These are phyloP conservation scores for Epizoanthus fatuus DNA, from an alignment of 92 coral and sea anemone species.

Conservation along the genomic window DNA sequence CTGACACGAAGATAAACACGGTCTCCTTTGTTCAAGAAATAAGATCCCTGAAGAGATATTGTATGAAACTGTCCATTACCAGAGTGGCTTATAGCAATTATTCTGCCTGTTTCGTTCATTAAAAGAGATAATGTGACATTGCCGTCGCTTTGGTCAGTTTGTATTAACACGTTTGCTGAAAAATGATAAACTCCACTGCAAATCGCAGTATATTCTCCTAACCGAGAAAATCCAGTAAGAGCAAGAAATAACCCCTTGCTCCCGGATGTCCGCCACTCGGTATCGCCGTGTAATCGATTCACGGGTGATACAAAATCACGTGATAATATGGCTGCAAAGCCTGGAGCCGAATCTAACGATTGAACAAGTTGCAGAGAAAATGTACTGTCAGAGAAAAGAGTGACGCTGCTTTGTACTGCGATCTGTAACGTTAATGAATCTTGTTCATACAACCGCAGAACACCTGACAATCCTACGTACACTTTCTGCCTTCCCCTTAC, in stretches of 20 bases:
- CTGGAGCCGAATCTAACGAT: slow-evolving; percentile 19
- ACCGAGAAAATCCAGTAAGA: slow-evolving; percentile 26
- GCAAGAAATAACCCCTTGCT: slow-evolving; percentile 28
- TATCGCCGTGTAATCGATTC: neutral
- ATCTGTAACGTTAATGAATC: slow-evolving; percentile 11
- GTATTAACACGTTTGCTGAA: slow-evolving; percentile 24
- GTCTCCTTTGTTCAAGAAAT: slow-evolving; percentile 6
- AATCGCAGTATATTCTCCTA: slow-evolving; percentile 12
- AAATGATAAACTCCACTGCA: slow-evolving; percentile 33
- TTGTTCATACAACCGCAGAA: slow-evolving; percentile 18
- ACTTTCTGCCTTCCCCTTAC: slow-evolving; percentile 11
- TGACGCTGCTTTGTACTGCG: neutral
- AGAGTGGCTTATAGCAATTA: slow-evolving; percentile 5
- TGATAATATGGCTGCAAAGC: slow-evolving; percentile 24
- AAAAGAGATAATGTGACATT: slow-evolving; percentile 1
- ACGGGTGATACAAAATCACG: neutral
- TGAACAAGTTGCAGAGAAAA: slow-evolving; percentile 25
- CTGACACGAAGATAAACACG: slow-evolving; percentile 22
- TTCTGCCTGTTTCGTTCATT: neutral
- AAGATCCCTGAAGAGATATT: slow-evolving; percentile 11
- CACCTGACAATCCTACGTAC: slow-evolving; percentile 17
- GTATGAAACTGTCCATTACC: neutral
- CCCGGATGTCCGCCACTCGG: slow-evolving; percentile 23
- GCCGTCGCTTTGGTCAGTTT: neutral
- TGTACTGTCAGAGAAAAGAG: neutral